Percentiles rank a stretch among this genome's conserved stretches.
Evolutionary conservation across 2,113 vertebrate species (phyloP).

Genomic region (Scomber scombrus): DNA sequence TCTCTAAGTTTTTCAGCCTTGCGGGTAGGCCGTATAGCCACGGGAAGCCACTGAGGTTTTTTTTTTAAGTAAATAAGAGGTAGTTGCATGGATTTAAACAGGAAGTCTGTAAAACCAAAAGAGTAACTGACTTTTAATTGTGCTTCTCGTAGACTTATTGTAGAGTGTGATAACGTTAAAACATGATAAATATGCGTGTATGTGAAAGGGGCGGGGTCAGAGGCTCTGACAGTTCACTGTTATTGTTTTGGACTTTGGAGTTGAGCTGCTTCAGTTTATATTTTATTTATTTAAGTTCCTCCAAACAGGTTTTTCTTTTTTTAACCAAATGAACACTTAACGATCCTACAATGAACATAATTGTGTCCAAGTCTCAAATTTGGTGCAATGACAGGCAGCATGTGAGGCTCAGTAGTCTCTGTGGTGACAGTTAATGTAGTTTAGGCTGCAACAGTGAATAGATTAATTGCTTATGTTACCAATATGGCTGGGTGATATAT

Average conservation of each 20-base stretch:
- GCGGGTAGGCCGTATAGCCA: conserved; percentile 10
- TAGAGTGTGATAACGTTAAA: background rate
- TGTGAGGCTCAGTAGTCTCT: too few species aligned
- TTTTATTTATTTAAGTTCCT: background rate
- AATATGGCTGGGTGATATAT: too few species aligned
- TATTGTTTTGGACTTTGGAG: conserved; percentile 25
- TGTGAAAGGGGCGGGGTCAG: conserved; percentile 43
- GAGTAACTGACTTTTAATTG: fast-evolving
- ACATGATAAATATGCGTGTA: background rate
- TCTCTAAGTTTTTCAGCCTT: background rate
- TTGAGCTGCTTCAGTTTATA: background rate
- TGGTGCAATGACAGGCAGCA: too few species aligned
- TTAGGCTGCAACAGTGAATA: too few species aligned
- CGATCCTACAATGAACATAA: too few species aligned
- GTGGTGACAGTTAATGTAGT: too few species aligned
- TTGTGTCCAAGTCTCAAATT: too few species aligned
- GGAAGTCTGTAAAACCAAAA: fast-evolving
- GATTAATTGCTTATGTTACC: too few species aligned
- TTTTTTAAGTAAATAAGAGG: too few species aligned
- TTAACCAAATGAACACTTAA: too few species aligned
- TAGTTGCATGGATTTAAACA: background rate
- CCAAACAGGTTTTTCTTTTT: too few species aligned
- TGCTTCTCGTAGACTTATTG: background rate
- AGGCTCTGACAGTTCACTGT: conserved; percentile 41
- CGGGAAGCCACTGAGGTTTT: background rate